Conservation (phyloP, 2,797 vertebrate species). For the Oreochromis grahami region DNA sequence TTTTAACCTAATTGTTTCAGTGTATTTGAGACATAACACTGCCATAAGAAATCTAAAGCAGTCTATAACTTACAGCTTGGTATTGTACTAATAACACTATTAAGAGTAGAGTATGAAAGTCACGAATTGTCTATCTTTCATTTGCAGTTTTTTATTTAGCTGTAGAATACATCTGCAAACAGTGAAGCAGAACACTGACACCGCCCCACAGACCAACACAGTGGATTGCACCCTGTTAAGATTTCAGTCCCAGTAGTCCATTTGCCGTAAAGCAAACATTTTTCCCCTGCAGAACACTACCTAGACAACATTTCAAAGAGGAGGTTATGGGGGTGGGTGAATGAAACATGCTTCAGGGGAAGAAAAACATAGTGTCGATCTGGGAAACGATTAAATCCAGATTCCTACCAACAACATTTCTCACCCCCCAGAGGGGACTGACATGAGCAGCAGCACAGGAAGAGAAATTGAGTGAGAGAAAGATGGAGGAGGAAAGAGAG, state of each 20-base stretch:
- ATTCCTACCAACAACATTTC: conserved; percentile 60
- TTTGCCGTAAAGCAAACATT: conserved; percentile 43
- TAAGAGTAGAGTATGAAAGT: not conserved
- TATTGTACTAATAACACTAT: not conserved
- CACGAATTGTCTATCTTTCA: not conserved
- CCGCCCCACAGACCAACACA: not conserved
- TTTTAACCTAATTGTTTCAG: not conserved
- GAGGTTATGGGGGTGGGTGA: conserved; percentile 18
- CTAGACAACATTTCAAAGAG: conserved; percentile 45
- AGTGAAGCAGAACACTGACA: not conserved
- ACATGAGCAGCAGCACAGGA: conserved; percentile 26
- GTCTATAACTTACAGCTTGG: not conserved
- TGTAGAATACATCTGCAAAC: not conserved
- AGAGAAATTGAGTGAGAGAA: conserved; percentile 19
- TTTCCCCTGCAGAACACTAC: conserved; percentile 43
- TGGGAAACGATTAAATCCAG: conserved; percentile 66
- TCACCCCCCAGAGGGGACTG: conserved; percentile 38
- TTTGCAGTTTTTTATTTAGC: not conserved
- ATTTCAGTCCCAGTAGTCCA: conserved; percentile 41
- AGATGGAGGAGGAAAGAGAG: conserved; percentile 15
- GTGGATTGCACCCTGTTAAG: conserved; percentile 20
- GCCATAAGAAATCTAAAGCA: not conserved
- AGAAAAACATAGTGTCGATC: conserved; percentile 58
- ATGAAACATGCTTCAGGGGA: conserved; percentile 50
- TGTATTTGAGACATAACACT: not conserved